Base-by-base conservation (phyloP, 1,140 invertebrate species). In the Drosophila kohkoa region DNA sequence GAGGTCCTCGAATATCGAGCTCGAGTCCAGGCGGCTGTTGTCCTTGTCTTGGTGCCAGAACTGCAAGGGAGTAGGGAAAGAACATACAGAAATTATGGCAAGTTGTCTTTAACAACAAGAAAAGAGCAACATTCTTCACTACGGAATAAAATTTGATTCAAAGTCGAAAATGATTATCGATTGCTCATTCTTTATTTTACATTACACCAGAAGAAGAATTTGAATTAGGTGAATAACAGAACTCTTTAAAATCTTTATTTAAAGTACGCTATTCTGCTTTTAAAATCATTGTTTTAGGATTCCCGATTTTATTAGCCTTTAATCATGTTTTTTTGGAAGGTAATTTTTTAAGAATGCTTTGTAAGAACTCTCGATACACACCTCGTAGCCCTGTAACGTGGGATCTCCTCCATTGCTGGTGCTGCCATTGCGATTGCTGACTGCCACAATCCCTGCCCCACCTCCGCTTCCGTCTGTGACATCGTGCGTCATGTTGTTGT, bases 41-140 rank as follows among this genome's bases (percentile, higher is more conserved):
- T 96, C 94, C 92, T 96, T 95, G 72, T 96, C 95, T 10, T 94
- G 93, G 75, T 94, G 95, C 96, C 96, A 96, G 74, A 96, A 95
- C 81, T 94, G 95, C 45, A 43, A 49, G 28, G 1, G 32, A 0
- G 38, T 48, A 32, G 5, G n/a, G 4, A 20, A 16, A 28, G 10
- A 5, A 10, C 25, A 15, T 3, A 25, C n/a, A 25, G 1, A 54
- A 1, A 38, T 38, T 38, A 38, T 8, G 3, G 10, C 38, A 15
- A 25, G 20, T 25, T 25, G 20, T 25, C 20, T 25, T 25, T 4
- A 25, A 25, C 20, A 25, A 25, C 20, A 25, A 25, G 4, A 25
- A 20, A 25, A 25, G 0, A 25, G 0, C 20, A 25, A 25, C 3
- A 25, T 25, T 25, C 3, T 25, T 25, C 20, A 25, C 20, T 25